Conservation (phyloP, 2,113 vertebrate species). For the Theropithecus gelada region DNA sequence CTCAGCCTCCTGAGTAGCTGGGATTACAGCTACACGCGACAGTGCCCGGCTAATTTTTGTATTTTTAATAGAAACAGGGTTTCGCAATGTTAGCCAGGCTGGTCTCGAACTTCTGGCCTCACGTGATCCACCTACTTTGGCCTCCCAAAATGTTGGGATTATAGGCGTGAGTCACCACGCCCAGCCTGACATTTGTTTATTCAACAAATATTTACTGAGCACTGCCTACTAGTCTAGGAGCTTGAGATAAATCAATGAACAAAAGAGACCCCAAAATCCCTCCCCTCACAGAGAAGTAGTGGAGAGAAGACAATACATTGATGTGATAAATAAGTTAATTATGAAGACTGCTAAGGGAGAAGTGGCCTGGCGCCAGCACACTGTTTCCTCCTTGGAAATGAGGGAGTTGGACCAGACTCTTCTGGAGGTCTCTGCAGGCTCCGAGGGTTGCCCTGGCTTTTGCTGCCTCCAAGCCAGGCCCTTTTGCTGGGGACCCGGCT, state of each 20-base stretch:
- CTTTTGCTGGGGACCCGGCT: not conserved
- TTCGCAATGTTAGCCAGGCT: no score
- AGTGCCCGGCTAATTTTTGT: no score
- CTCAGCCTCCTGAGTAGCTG: no score
- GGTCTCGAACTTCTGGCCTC: no score
- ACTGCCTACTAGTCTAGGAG: not conserved
- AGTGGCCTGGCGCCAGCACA: fast-evolving
- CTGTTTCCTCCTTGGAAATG: not conserved
- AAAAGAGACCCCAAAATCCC: not conserved
- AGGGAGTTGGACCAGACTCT: not conserved
- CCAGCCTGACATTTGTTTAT: not conserved
- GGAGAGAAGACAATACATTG: not conserved
- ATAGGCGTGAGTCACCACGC: no score
- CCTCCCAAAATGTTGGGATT: no score
- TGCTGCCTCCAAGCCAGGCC: not conserved
- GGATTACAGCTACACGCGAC: no score
- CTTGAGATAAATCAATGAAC: not conserved
- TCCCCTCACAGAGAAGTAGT: not conserved
- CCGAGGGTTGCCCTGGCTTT: not conserved
- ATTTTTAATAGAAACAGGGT: no score
- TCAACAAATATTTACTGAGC: not conserved
- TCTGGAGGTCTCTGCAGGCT: not conserved
- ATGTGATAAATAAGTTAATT: not conserved
- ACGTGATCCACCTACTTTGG: no score
- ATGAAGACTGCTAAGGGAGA: not conserved